Evolutionary conservation across 92 coral and sea anemone species (phyloP).

Genomic region (Hydrozoanthus gracilis): DNA sequence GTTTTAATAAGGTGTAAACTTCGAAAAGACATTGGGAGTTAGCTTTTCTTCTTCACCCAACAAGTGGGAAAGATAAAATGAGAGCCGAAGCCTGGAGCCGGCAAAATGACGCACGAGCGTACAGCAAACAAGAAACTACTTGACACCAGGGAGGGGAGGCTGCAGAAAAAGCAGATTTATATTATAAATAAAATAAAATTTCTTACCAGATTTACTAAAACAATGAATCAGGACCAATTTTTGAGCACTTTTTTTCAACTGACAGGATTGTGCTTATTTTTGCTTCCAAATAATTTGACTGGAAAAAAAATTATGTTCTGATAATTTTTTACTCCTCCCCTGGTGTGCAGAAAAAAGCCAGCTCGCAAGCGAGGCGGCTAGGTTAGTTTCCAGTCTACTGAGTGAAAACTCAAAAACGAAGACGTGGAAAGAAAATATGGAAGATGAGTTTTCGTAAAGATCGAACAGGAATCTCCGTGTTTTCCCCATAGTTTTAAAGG

Average conservation of each 20-base stretch:
- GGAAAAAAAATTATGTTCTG: no score
- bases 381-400: slow-evolving; percentile 35
- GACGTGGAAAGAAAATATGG: slow-evolving; percentile 50
- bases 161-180: not conserved
- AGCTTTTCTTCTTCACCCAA: slow-evolving; percentile 82
- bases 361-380: slow-evolving; percentile 2
- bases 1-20: slow-evolving; percentile 64
- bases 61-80: slow-evolving; percentile 89
- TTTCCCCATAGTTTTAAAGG: slow-evolving; percentile 12
- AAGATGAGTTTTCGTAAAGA: slow-evolving; percentile 11
- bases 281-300: no score
- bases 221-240: not conserved
- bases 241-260: not conserved
- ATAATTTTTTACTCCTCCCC: not conserved
- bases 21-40: slow-evolving; percentile 87
- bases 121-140: not conserved
- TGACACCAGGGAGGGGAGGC: slow-evolving; percentile 1
- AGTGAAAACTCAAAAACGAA: slow-evolving; percentile 20
- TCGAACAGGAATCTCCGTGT: not conserved
- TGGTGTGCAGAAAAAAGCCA: not conserved
- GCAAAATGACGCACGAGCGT: slow-evolving; percentile 42
- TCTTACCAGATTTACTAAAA: not conserved
- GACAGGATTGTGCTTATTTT: no score
- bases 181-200: not conserved
- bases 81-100: slow-evolving; percentile 42